Conservation (phyloP, 2,888 invertebrate species). For the Drosophila multiciliata region DNA sequence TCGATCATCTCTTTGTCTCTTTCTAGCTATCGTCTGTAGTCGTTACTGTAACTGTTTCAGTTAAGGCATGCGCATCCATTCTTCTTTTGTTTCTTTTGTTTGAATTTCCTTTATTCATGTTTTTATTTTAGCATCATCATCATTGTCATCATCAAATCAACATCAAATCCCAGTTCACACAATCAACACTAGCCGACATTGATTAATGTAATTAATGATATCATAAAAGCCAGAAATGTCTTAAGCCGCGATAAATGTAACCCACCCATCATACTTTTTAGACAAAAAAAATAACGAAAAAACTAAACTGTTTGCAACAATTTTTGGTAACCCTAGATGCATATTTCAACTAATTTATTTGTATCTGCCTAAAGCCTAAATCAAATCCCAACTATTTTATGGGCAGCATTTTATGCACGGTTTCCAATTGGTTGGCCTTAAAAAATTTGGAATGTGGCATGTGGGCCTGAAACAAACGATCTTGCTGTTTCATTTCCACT, state of each 20-base stretch:
- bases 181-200: slow-evolving; percentile 24
- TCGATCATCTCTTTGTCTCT: slow-evolving; percentile 55
- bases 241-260: slow-evolving; percentile 65
- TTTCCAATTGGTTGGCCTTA: slow-evolving; percentile 50
- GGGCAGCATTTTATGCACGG: slow-evolving; percentile 30
- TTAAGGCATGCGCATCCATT: slow-evolving; percentile 60
- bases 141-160: slow-evolving; percentile 12
- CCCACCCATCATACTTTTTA: slow-evolving; percentile 61
- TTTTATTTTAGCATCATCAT: slow-evolving; percentile 9
- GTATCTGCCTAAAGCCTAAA: slow-evolving; percentile 11
- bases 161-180: slow-evolving; percentile 14
- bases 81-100: neutral
- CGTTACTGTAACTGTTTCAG: slow-evolving; percentile 18
- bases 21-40: slow-evolving; percentile 64
- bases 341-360: slow-evolving; percentile 19
- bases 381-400: slow-evolving; percentile 22
- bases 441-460: slow-evolving; percentile 2
- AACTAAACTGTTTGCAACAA: slow-evolving; percentile 33
- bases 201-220: slow-evolving; percentile 39
- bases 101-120: neutral
- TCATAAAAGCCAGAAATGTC: slow-evolving; percentile 37
- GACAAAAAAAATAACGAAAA: slow-evolving; percentile 28
- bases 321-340: slow-evolving; percentile 40
- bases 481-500: slow-evolving; percentile 39
- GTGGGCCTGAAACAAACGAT: slow-evolving; percentile 32